Percentiles rank a stretch among this genome's conserved stretches.
Conservation (phyloP, 1,140 invertebrate species). For the Drosophila repletoides region DNA sequence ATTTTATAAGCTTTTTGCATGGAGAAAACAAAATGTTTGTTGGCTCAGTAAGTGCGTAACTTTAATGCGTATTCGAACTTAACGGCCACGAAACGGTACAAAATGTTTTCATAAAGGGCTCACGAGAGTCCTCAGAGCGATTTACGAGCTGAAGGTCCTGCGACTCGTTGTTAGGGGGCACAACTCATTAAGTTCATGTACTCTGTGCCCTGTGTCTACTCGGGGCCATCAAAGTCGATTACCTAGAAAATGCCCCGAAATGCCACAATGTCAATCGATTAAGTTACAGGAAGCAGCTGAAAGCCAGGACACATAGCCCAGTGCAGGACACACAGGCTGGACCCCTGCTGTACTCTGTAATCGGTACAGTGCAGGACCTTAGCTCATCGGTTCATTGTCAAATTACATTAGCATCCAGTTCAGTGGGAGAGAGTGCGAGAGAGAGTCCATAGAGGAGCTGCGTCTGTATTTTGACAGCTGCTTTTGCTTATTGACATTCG, state of each 20-base stretch:
- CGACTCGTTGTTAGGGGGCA: neutral
- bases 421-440: neutral
- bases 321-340: neutral
- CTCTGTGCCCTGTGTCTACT: no score
- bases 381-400: conserved; percentile 67
- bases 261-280: conserved; percentile 69
- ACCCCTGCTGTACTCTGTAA: neutral
- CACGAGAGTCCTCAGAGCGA: conserved; percentile 17
- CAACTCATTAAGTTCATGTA: conserved; percentile 30
- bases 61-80: conserved; percentile 53
- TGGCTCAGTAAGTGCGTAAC: conserved; percentile 53
- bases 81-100: conserved; percentile 28
- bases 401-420: conserved; percentile 70
- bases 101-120: conserved; percentile 67
- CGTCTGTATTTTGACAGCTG: conserved; percentile 76
- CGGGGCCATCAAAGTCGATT: conserved; percentile 75
- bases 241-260: conserved; percentile 67
- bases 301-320: no score
- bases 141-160: conserved; percentile 46
- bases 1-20: conserved; percentile 67
- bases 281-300: conserved; percentile 45
- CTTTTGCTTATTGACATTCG: conserved; percentile 73
- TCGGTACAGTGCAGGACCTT: conserved; percentile 6
- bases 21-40: conserved; percentile 53
- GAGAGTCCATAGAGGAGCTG: conserved; percentile 2